phyloP scores from a whole-genome alignment of 2,797 vertebrate species.

The Sus cebifrons region DNA sequence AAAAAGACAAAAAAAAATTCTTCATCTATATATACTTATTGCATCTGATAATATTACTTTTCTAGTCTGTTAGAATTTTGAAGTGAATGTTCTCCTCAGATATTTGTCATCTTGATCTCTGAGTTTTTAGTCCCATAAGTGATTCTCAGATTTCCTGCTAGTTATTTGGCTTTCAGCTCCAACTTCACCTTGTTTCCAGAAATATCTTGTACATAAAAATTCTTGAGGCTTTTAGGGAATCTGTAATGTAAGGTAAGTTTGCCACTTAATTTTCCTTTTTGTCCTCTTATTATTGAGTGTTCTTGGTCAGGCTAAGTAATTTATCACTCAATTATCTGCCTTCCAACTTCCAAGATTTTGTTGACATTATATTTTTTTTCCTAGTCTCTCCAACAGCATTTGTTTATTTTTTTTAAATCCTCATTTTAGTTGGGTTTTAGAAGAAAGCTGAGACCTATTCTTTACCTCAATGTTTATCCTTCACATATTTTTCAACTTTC shows the following conservation, averaged over 20 bases:
- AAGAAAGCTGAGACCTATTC: not conserved
- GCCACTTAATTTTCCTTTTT: not conserved
- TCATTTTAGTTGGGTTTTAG: not conserved
- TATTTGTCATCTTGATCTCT: not conserved
- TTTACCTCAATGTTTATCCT: not conserved
- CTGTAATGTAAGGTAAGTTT: not conserved
- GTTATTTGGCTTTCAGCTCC: not conserved
- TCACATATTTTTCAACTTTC: not conserved
- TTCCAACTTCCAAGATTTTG: not conserved
- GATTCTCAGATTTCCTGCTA: not conserved
- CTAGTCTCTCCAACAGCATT: not conserved
- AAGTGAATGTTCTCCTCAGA: not conserved
- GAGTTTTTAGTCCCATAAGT: not conserved
- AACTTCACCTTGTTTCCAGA: not conserved
- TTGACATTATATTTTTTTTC: not conserved
- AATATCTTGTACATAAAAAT: not conserved
- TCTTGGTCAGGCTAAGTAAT: not conserved
- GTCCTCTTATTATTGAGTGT: not conserved
- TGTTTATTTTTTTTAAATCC: not conserved
- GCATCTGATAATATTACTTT: not conserved
- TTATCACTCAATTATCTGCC: not conserved
- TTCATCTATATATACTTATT: not conserved
- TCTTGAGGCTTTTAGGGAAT: not conserved
- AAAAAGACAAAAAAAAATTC: not conserved
- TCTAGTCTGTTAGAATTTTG: not conserved